A percentile compares a stretch with the other conserved stretches of the same genome.
These are phyloP conservation scores for Euura lappo DNA, from an alignment of 1,140 invertebrate genomes.

Conservation along the genomic window DNA sequence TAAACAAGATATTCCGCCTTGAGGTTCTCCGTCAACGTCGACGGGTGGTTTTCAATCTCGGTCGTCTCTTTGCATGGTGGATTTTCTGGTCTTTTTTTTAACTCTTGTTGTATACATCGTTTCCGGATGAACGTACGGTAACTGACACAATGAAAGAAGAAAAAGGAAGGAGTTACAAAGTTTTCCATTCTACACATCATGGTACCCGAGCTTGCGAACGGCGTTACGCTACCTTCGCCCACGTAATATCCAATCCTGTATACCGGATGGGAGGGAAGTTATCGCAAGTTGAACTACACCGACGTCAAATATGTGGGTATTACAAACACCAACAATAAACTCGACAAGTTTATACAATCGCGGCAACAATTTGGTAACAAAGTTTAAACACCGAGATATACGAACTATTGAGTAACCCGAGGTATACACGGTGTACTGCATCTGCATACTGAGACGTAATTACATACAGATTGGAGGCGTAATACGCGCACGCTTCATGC, in stretches of 20 bases:
- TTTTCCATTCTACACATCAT: neutral
- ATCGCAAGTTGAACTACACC: neutral
- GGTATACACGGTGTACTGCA: neutral
- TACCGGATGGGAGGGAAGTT: neutral
- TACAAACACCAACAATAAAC: too few relatives aligned
- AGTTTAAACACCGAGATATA: too few relatives aligned
- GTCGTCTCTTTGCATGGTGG: too few relatives aligned
- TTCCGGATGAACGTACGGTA: too few relatives aligned
- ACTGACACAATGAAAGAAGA: neutral
- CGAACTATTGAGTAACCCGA: neutral
- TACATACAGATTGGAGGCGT: neutral
- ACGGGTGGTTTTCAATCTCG: too few relatives aligned
- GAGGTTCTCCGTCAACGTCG: too few relatives aligned
- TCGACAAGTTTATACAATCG: too few relatives aligned
- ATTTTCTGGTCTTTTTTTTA: too few relatives aligned
- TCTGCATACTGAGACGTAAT: neutral
- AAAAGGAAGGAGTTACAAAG: neutral
- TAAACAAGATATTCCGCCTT: too few relatives aligned
- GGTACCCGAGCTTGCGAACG: neutral
- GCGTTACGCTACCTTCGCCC: neutral
- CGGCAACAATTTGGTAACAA: too few relatives aligned
- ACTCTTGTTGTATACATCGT: too few relatives aligned
- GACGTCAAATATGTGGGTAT: too few relatives aligned
- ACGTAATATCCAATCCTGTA: neutral
- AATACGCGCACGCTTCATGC: conserved; percentile 3